A percentile compares a stretch with the other conserved stretches of the same genome.
Evolutionary conservation across 1,140 invertebrate species (phyloP).

Genomic region (Callitettix versicolor): DNA sequence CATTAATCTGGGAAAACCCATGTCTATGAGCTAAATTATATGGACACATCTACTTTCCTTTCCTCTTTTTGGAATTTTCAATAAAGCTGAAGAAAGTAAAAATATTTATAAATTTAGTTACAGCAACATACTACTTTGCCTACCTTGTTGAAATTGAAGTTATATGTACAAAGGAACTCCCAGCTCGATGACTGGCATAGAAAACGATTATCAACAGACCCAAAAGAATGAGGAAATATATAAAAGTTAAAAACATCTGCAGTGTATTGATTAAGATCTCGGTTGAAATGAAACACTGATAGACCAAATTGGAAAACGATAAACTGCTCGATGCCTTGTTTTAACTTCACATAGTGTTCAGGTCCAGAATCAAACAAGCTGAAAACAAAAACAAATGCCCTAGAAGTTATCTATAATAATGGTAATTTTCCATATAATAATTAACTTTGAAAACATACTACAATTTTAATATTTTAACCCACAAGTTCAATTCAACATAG

Average conservation of each 20-base stretch:
- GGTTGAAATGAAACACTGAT: constrained; percentile 44
- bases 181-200: constrained; percentile 48
- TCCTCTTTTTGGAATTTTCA: too few relatives aligned
- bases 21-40: too few relatives aligned
- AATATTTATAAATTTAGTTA: too few relatives aligned
- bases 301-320: constrained; percentile 52
- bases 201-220: constrained; percentile 44
- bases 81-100: too few relatives aligned
- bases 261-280: constrained; percentile 42
- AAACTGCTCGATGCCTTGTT: constrained; percentile 42
- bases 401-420: too few relatives aligned
- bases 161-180: constrained; percentile 49
- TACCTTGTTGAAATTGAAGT: constrained; percentile 71
- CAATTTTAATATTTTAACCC: too few relatives aligned
- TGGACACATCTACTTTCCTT: too few relatives aligned
- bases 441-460: too few relatives aligned
- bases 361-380: constrained; percentile 57
- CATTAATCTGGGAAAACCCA: too few relatives aligned
- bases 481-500: too few relatives aligned
- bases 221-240: constrained; percentile 49
- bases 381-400: constrained; percentile 35
- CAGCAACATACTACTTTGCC: too few relatives aligned
- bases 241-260: constrained; percentile 54
- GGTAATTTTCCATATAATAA: too few relatives aligned
- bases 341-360: constrained; percentile 49